Percentiles rank a stretch among this genome's conserved stretches.
Conservation (phyloP, 2,113 vertebrate genomes). For the Terrapene triunguis region DNA sequence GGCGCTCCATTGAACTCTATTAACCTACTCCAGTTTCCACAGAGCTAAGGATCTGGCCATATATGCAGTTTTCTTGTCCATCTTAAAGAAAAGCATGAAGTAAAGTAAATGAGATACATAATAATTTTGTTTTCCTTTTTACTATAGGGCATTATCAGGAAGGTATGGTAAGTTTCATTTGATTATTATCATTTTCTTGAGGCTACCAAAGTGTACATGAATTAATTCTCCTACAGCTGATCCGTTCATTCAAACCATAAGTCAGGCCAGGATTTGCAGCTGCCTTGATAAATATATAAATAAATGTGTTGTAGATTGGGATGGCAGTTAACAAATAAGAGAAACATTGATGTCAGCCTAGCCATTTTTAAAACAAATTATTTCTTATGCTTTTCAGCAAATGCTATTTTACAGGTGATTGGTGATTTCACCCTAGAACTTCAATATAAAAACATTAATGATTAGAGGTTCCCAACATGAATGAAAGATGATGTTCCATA, state of each 20-base stretch:
- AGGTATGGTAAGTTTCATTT: conserved; percentile 89
- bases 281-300: neutral
- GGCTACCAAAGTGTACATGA: neutral
- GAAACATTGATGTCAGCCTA: neutral
- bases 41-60: neutral
- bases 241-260: conserved; percentile 1
- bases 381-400: neutral
- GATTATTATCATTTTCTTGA: conserved; percentile 18
- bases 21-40: neutral
- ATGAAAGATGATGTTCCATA: neutral
- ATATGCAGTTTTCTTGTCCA: neutral
- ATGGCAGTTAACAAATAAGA: neutral
- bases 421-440: conserved; percentile 13
- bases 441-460: neutral
- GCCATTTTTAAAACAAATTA: conserved; percentile 25
- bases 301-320: neutral
- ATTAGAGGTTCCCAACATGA: neutral
- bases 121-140: conserved; percentile 7
- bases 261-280: neutral
- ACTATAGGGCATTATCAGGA: conserved; percentile 91
- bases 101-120: conserved; percentile 16
- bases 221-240: conserved; percentile 27
- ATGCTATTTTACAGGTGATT: conserved; percentile 6
- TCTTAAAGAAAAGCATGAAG: neutral
- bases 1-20: neutral